phyloP scores from a whole-genome alignment of 1,140 invertebrate species.

The Medauroidea extradentata region DNA sequence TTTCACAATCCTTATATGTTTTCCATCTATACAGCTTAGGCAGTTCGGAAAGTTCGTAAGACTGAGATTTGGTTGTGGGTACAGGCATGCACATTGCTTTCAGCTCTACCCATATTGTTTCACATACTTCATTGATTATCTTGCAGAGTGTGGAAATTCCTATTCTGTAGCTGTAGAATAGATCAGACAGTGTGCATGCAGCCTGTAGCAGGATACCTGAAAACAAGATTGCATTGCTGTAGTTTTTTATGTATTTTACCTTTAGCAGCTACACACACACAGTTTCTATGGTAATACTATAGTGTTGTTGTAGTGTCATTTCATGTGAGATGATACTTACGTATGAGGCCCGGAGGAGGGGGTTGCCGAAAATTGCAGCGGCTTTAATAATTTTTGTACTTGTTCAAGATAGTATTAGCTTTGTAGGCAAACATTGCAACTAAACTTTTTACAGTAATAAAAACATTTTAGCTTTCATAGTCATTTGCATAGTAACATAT shows the following conservation, averaged over 20 bases:
- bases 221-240: not conserved
- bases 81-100: conserved; percentile 22
- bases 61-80: conserved; percentile 24
- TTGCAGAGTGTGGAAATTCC: conserved; percentile 28
- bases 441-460: too few relatives aligned
- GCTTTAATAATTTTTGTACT: too few relatives aligned
- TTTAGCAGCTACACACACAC: too few relatives aligned
- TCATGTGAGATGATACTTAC: too few relatives aligned
- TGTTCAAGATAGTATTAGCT: too few relatives aligned
- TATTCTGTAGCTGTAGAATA: conserved; percentile 35
- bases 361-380: too few relatives aligned
- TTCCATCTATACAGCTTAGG: conserved; percentile 37
- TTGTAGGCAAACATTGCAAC: too few relatives aligned
- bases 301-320: too few relatives aligned
- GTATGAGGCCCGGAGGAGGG: too few relatives aligned
- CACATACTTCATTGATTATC: conserved; percentile 31
- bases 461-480: too few relatives aligned
- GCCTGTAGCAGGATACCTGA: conserved; percentile 18
- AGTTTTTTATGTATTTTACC: not conserved
- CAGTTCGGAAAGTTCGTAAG: conserved; percentile 35
- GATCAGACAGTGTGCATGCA: conserved; percentile 32
- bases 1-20: conserved; percentile 29
- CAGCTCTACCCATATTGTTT: conserved; percentile 29
- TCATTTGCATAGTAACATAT: too few relatives aligned
- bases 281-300: too few relatives aligned